Evolutionary conservation across 2,113 vertebrate species (phyloP), one percentile per base, ranked within the genome.

Genomic region (Suricata suricatta): DNA sequence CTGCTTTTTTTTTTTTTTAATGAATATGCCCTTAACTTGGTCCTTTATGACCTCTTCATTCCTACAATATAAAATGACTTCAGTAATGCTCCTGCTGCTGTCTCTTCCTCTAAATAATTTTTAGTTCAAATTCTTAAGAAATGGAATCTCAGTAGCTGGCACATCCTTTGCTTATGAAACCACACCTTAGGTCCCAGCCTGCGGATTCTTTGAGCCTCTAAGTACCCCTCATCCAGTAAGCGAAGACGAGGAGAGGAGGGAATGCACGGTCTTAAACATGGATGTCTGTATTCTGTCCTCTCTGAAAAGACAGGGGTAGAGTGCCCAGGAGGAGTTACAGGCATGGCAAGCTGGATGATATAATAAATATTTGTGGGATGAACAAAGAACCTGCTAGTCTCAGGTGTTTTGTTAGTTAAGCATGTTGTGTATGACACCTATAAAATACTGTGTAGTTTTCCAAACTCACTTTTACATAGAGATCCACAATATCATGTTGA

Each of bases 41-140:
- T 69, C 21, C 33, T 77, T 87, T 81, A 29, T 35, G 44, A 66
- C 7, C 38, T 74, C 52, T 71, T 14, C 11, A 23, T 60, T 69
- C 71, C 50, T 77, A 2, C 9, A 64, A 5, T 50, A 5, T 16
- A 77, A 96, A 50, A 64, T 7, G 15, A 60, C 54, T 81, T 69
- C 80, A 93, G 14, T 71, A 89, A 35, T 13, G 44, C 11, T 79
- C 86, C n/a, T 81, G 21, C 1, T 52, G 21, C 41, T 64, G 38
- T 57, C 44, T 83, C 52, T 92, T 89, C n/a, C 74, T 77, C 44
- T 90, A 38, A 54, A 64, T 41, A 41, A 83, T 92, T 95, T 76
- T 90, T 64, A 92, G 89, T 72, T 92, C 31, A 68, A 29, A 84
- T 79, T 84, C 63, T 90, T 93, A 41, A 64, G 57, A 95, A 88